Conservation (phyloP, 2,888 invertebrate species). For the Leptopterna dolabrata region DNA sequence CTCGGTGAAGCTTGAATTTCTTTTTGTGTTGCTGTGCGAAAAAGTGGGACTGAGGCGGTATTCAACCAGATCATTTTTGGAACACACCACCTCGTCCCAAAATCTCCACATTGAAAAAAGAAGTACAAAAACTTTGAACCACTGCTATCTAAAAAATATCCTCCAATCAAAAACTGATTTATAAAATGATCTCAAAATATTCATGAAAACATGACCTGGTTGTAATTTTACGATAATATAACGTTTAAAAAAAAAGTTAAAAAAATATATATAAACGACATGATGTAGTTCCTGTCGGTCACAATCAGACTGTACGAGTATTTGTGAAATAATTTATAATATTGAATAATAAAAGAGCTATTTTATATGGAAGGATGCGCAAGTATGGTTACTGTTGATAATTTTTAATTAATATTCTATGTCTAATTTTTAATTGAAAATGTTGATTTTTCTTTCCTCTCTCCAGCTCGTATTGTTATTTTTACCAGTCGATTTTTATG, state of each 20-base stretch:
- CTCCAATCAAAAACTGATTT: conserved; percentile 56
- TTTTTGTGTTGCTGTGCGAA: background rate
- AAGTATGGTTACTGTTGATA: conserved; percentile 44
- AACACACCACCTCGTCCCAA: background rate
- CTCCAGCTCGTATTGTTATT: conserved; percentile 40
- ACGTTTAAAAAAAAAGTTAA: conserved; percentile 36
- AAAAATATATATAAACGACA: conserved; percentile 54
- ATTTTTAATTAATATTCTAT: conserved; percentile 18
- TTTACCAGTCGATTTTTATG: conserved; percentile 39
- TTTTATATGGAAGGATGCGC: conserved; percentile 59
- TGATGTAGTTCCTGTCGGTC: conserved; percentile 59
- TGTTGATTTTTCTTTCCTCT: conserved; percentile 24
- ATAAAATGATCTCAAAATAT: conserved; percentile 57
- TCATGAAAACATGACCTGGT: conserved; percentile 59
- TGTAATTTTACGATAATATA: conserved; percentile 56
- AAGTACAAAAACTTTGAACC: conserved; percentile 34
- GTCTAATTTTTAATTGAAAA: conserved; percentile 33
- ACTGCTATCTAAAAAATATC: conserved; percentile 43
- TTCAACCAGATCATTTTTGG: background rate
- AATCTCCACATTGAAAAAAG: conserved; percentile 24
- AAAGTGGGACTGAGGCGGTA: background rate
- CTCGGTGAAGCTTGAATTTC: background rate
- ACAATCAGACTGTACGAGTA: conserved; percentile 63
- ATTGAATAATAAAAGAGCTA: conserved; percentile 59
- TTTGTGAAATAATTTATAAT: conserved; percentile 59